Percentiles rank a stretch among this genome's conserved stretches.
Conservation (phyloP, 2,797 vertebrate species). For the Gymnoscopelus microlampas region DNA sequence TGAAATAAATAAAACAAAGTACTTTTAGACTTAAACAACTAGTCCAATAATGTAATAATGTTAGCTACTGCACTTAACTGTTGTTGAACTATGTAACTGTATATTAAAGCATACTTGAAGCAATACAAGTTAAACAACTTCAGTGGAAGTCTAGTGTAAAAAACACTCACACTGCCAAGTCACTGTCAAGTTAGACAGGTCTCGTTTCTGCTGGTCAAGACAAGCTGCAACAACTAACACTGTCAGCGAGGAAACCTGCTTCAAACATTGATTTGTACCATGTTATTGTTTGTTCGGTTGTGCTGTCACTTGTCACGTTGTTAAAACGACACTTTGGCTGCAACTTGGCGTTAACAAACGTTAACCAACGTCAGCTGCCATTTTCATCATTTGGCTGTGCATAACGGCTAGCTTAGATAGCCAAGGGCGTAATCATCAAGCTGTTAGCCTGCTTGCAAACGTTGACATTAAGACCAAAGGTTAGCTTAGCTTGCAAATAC, state of each 20-base stretch:
- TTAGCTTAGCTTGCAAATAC: neutral
- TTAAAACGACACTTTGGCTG: neutral
- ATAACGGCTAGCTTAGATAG: conserved; percentile 42
- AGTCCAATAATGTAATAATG: no score
- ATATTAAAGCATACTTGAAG: neutral
- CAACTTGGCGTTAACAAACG: neutral
- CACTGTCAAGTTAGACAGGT: neutral
- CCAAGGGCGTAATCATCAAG: conserved; percentile 58
- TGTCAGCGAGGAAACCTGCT: neutral
- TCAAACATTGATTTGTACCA: neutral
- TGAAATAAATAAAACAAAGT: no score
- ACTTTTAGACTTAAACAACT: no score
- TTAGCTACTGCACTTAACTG: neutral
- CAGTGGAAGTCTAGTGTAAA: conserved; percentile 5
- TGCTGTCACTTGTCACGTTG: neutral
- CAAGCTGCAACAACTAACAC: neutral
- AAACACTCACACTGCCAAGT: neutral
- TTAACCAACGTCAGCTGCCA: conserved; percentile 38
- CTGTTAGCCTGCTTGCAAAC: conserved; percentile 49
- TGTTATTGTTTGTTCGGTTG: neutral
- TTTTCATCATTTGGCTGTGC: conserved; percentile 51
- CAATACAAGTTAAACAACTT: neutral
- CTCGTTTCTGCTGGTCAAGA: neutral
- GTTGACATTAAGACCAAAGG: conserved; percentile 29
- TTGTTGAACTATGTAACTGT: neutral